Conservation (phyloP, 2,113 vertebrate species). For the Pagrus major region DNA sequence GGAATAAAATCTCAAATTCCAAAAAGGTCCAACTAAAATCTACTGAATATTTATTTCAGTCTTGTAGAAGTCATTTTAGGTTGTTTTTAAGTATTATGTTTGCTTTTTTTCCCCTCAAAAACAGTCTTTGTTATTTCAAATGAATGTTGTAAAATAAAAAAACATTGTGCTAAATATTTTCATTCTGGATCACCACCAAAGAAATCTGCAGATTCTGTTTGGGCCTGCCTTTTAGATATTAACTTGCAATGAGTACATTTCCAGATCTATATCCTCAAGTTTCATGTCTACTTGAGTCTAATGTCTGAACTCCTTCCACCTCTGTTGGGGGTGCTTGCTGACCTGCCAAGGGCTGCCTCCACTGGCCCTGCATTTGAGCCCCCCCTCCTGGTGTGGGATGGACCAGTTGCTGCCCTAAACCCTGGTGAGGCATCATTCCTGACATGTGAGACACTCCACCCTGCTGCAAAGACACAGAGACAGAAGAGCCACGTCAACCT, state of each 20-base stretch:
- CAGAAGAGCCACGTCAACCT: background rate
- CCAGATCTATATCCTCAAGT: background rate
- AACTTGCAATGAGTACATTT: background rate
- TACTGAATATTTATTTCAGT: no score
- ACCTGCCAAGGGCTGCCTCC: conserved; percentile 87
- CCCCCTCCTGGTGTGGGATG: conserved; percentile 87
- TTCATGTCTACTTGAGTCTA: background rate
- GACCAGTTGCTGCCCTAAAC: conserved; percentile 87
- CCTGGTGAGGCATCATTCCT: conserved; percentile 88
- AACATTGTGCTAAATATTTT: no score
- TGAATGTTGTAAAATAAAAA: no score
- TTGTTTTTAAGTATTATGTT: no score
- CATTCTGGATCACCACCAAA: no score
- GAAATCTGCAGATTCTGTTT: no score
- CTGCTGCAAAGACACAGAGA: conserved; percentile 79
- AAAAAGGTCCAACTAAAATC: no score
- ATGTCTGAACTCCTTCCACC: conserved; percentile 15
- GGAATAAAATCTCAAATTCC: no score
- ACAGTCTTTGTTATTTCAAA: no score
- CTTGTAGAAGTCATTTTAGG: no score
- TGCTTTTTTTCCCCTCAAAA: no score
- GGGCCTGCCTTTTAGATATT: background rate
- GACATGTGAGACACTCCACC: conserved; percentile 87
- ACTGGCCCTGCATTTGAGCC: conserved; percentile 87
- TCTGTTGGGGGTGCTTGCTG: conserved; percentile 18